A percentile compares a stretch with the other conserved stretches of the same genome.
These are phyloP conservation scores for Sinelater perroti DNA, from an alignment of 2,888 invertebrate genomes.

Conservation along the genomic window DNA sequence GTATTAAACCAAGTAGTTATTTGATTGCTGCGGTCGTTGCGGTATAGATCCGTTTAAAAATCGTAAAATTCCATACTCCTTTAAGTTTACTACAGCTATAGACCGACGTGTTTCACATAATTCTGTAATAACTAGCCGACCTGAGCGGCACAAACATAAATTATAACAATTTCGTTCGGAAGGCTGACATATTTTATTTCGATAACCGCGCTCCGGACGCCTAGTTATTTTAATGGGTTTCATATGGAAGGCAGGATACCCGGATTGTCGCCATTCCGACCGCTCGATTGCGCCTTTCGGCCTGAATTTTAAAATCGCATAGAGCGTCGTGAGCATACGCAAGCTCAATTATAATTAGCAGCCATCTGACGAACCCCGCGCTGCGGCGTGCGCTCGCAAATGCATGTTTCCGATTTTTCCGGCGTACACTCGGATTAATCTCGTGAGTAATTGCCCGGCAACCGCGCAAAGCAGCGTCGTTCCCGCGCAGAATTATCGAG, in stretches of 20 bases:
- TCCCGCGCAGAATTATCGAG: constrained; percentile 10
- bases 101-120: too few relatives aligned
- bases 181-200: constrained; percentile 1
- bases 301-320: constrained; percentile 14
- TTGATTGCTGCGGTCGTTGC: too few relatives aligned
- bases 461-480: constrained; percentile 1
- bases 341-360: constrained; percentile 16
- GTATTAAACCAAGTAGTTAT: too few relatives aligned
- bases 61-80: too few relatives aligned
- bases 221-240: constrained; percentile 12
- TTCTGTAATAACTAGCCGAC: too few relatives aligned
- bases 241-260: not conserved
- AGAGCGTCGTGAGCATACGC: constrained; percentile 1
- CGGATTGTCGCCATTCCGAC: not conserved
- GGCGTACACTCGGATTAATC: constrained; percentile 6
- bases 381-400: constrained; percentile 7
- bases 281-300: constrained; percentile 8
- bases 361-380: constrained; percentile 12
- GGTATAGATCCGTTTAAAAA: too few relatives aligned
- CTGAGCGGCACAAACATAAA: too few relatives aligned
- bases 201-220: not conserved
- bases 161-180: too few relatives aligned
- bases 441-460: constrained; percentile 14
- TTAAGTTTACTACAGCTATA: too few relatives aligned
- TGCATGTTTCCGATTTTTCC: constrained; percentile 10